These are phyloP conservation scores for Scolanthus callimorphus DNA, from an alignment of 92 coral and sea anemone genomes.

Conservation along the genomic window DNA sequence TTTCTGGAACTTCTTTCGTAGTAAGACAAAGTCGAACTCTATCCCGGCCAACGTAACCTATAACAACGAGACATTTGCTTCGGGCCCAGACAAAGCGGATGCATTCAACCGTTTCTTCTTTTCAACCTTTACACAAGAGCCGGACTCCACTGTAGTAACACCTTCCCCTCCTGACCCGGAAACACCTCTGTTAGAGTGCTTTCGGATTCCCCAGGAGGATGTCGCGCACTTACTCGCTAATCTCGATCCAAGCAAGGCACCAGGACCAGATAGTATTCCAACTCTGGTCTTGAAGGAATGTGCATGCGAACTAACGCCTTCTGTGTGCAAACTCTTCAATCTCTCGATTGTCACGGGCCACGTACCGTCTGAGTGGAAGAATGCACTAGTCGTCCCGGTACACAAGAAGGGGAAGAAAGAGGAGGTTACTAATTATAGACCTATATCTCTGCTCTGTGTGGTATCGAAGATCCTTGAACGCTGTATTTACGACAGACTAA, in stretches of 20 bases:
- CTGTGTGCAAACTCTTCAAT: conserved; percentile 28
- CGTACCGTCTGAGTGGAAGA: conserved; percentile 28
- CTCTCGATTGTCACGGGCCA: conserved; percentile 17
- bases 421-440: not conserved
- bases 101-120: conserved; percentile 15
- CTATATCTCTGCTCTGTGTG: conserved; percentile 6
- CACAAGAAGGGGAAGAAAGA: conserved; percentile 22
- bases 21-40: conserved; percentile 19
- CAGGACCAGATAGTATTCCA: conserved; percentile 39
- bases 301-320: conserved; percentile 35
- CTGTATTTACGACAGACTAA: not conserved
- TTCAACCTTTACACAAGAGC: conserved; percentile 28
- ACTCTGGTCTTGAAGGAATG: conserved; percentile 32
- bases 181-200: not conserved
- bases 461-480: conserved; percentile 8
- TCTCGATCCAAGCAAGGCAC: conserved; percentile 38
- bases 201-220: conserved; percentile 11
- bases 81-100: conserved; percentile 18
- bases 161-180: conserved; percentile 9
- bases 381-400: conserved; percentile 34
- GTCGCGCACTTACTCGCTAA: conserved; percentile 6
- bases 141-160: conserved; percentile 9
- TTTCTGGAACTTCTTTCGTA: conserved; percentile 23
- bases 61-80: conserved; percentile 2
- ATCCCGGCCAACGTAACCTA: conserved; percentile 6